A percentile compares a stretch with the other conserved stretches of the same genome.
Evolutionary conservation across 2,113 vertebrate species (phyloP).

Genomic region (Condylura cristata): DNA sequence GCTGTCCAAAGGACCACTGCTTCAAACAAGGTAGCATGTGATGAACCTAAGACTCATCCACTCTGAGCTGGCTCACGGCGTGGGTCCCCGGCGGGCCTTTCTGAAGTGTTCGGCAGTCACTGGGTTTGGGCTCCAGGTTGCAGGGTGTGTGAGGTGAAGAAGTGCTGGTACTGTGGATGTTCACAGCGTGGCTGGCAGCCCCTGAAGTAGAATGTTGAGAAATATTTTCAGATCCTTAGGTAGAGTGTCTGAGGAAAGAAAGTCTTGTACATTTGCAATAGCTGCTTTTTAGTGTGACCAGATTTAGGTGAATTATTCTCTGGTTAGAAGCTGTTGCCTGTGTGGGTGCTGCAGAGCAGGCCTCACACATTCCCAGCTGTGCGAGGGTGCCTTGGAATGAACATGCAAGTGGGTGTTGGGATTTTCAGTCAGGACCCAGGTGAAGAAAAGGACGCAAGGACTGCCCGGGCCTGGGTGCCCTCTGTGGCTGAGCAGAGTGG

Average conservation of each 20-base stretch:
- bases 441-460: not conserved
- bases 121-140: not conserved
- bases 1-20: constrained; percentile 46
- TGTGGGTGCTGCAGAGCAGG: not conserved
- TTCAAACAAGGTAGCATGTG: constrained; percentile 2
- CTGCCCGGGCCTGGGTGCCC: not conserved
- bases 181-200: not conserved
- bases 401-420: not conserved
- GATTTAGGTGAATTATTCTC: not conserved
- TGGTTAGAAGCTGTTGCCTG: not conserved
- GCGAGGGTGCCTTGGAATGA: not conserved
- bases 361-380: not conserved
- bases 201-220: not conserved
- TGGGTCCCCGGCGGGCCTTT: constrained; percentile 21
- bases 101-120: not conserved
- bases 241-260: not conserved
- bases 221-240: not conserved
- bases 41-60: not conserved
- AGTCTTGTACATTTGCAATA: not conserved
- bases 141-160: not conserved
- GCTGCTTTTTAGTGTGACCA: not conserved
- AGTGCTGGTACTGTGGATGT: not conserved
- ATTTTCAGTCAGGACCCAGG: not conserved
- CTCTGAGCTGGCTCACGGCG: not conserved
- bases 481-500: not conserved